Evolutionary conservation across 2,888 invertebrate species (phyloP).

Genomic region (Papilio demoleus): DNA sequence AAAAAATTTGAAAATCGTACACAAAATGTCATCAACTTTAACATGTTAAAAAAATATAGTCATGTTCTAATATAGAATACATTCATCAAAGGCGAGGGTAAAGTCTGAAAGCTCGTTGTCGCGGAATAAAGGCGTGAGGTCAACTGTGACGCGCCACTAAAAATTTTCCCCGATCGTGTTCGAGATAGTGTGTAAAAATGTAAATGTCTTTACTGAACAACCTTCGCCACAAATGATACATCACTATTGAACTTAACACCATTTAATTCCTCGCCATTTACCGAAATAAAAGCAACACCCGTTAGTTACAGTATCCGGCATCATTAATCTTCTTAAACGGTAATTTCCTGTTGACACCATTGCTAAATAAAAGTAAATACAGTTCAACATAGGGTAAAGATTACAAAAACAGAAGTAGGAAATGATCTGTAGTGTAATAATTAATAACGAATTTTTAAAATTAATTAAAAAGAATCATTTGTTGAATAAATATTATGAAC

Average conservation of each 20-base stretch:
- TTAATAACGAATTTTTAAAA: no score
- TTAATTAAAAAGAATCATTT: no score
- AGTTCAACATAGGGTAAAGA: conserved; percentile 10
- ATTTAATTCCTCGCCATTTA: conserved; percentile 23
- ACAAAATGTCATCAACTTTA: not conserved
- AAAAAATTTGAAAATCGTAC: not conserved
- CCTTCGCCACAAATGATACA: conserved; percentile 21
- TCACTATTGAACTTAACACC: conserved; percentile 25
- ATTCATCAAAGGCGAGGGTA: conserved; percentile 36
- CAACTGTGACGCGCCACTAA: conserved; percentile 50
- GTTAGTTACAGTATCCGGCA: conserved; percentile 7
- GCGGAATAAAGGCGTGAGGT: conserved; percentile 46
- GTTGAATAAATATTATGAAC: no score
- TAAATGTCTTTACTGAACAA: conserved; percentile 43
- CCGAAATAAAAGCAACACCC: conserved; percentile 13
- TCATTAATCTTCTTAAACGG: conserved; percentile 34
- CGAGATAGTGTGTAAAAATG: conserved; percentile 50
- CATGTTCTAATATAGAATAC: conserved; percentile 30
- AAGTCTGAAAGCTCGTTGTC: conserved; percentile 34
- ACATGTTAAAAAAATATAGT: conserved; percentile 19
- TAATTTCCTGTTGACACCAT: conserved; percentile 33
- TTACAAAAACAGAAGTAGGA: not conserved
- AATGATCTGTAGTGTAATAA: not conserved
- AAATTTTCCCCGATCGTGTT: conserved; percentile 52
- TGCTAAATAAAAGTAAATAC: conserved; percentile 29